Evolutionary conservation across 2,797 vertebrate species (phyloP).

Genomic region (Coracias cyanogaster): DNA sequence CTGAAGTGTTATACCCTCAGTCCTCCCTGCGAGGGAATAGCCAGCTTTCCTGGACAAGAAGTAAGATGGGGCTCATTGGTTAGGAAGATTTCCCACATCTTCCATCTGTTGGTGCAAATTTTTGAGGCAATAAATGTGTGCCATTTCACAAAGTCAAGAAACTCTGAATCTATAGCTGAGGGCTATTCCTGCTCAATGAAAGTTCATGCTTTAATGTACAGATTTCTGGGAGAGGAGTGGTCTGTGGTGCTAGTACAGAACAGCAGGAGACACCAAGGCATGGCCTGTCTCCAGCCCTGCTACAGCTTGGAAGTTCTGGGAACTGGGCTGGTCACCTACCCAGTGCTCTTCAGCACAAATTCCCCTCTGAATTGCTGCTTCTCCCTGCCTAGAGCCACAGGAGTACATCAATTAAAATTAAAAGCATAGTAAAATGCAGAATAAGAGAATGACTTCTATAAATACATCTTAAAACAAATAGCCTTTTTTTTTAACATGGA

Average conservation of each 20-base stretch:
- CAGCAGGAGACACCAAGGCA: not conserved
- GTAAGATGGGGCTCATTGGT: not conserved
- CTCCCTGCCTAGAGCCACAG: not conserved
- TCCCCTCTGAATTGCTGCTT: not conserved
- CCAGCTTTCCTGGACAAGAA: constrained; percentile 29
- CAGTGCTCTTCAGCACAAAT: not conserved
- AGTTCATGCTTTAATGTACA: constrained; percentile 1
- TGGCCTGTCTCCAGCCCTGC: not conserved
- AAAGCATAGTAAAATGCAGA: not conserved
- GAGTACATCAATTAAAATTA: not conserved
- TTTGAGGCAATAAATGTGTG: not conserved
- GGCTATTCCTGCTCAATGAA: not conserved
- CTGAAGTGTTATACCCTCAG: not conserved
- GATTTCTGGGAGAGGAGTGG: not conserved
- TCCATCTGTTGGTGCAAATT: constrained; percentile 42
- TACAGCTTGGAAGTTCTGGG: rapidly evolving
- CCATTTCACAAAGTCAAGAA: constrained; percentile 1
- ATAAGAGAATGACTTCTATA: constrained; percentile 14
- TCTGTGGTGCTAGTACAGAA: not conserved
- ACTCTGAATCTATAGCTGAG: not conserved
- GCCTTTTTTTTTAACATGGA: not conserved
- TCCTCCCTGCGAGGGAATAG: not conserved
- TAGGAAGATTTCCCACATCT: constrained; percentile 48
- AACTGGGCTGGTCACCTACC: not conserved
- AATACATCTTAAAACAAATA: constrained; percentile 54